Evolutionary conservation across 1,140 invertebrate genomes (phyloP).

Genomic region (Helicorthomorpha holstii): DNA sequence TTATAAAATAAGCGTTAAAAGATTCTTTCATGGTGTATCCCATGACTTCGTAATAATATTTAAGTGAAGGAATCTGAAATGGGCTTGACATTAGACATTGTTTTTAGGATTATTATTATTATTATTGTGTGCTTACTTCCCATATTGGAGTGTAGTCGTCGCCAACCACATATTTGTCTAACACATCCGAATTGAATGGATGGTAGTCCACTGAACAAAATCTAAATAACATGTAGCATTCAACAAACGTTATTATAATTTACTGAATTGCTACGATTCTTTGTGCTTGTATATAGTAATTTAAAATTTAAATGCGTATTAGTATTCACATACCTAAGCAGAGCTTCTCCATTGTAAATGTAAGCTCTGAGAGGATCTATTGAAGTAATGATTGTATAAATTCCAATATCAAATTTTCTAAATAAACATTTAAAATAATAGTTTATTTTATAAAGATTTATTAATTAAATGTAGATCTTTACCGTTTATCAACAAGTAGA

Average conservation of each 20-base stretch:
- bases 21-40: conserved; percentile 73
- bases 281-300: background rate
- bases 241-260: background rate
- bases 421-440: background rate
- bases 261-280: background rate
- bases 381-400: conserved; percentile 83
- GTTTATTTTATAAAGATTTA: background rate
- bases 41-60: conserved; percentile 52
- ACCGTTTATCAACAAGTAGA: conserved; percentile 36
- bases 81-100: conserved; percentile 3
- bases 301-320: background rate
- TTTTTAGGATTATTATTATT: background rate
- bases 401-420: conserved; percentile 85
- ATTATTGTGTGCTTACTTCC: conserved; percentile 35
- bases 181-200: conserved; percentile 62
- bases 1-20: conserved; percentile 59
- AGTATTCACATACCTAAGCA: conserved; percentile 46
- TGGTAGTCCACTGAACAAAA: conserved; percentile 86
- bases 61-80: conserved; percentile 49
- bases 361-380: conserved; percentile 78
- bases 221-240: conserved; percentile 38
- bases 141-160: conserved; percentile 90
- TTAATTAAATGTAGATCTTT: conserved; percentile 6
- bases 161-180: conserved; percentile 85
- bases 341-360: conserved; percentile 68